A percentile compares a stretch with the other conserved stretches of the same genome.
Conservation (phyloP, 2,113 vertebrate species). For the Benitochromis conjunctus region DNA sequence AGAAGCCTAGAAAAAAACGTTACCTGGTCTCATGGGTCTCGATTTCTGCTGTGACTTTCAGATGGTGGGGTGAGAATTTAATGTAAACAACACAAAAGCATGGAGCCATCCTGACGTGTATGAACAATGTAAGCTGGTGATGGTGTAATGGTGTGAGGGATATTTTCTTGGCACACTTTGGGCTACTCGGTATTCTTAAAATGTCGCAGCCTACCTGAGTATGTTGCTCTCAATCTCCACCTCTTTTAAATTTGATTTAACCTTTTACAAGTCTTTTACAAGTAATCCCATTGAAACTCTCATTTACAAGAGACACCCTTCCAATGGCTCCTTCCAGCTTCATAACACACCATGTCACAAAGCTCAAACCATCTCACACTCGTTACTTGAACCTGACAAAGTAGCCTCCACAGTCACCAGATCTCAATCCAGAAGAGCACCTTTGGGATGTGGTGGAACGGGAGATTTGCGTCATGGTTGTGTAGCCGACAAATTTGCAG, state of each 20-base stretch:
- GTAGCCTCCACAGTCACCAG: neutral
- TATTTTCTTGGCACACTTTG: neutral
- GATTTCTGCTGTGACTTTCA: fast-evolving
- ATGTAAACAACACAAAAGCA: neutral
- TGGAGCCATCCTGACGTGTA: fast-evolving
- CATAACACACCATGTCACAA: neutral
- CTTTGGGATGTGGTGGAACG: neutral
- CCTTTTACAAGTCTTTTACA: neutral
- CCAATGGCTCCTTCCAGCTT: neutral
- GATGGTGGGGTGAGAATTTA: neutral
- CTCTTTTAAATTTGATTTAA: neutral
- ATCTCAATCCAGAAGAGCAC: neutral
- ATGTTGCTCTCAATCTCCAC: neutral
- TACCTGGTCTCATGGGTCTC: neutral
- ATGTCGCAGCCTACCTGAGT: neutral
- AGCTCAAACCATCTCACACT: neutral
- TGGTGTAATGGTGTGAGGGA: neutral
- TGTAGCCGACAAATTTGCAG: neutral
- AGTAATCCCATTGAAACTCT: neutral
- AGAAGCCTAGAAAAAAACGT: neutral
- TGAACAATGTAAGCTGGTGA: neutral
- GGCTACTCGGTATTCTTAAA: neutral
- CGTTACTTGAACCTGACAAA: neutral
- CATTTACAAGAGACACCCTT: neutral
- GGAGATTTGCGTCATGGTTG: neutral